Evolutionary conservation across 2,797 vertebrate genomes (phyloP), one percentile per base, ranked within the genome.

Genomic region (Labroides dimidiatus): DNA sequence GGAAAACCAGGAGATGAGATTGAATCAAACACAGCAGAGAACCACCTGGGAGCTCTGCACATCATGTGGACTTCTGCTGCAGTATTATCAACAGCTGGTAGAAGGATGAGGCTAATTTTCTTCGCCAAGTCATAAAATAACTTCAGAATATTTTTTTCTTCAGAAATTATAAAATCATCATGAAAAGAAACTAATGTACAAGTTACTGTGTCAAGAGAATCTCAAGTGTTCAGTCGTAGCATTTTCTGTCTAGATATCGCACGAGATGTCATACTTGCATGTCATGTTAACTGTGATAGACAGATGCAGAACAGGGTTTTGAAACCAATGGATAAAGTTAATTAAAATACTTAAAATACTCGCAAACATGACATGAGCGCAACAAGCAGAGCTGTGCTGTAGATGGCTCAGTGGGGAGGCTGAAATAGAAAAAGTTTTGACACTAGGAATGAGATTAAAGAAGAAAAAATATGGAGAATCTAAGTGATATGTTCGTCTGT

Each of bases 1-100:
- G 78, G 24, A 67, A 82, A 75, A 75, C 69, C 49, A 75, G 51
- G 52, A 78, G 62, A 79, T 61, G 45, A 65, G 37, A 67, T 65
- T 57, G 52, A 80, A 69, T 81, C 64, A 87, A 81, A 74, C 33
- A 73, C 69, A 69, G 48, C 39, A 49, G 33, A 19, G 55, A 69
- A 58, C 50, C 85, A 77, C 69, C 44, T 55, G 79, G 77, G 78
- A 81, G 61, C 49, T 56, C 67, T 43, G 30, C 30, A 33, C 30
- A 33, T 33, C 5, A 7, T 33, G 30, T 33, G 30, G 30, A 33
- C 30, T 33, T 33, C n/a, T 33, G 33, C 60, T 33, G 41, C 64
- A 36, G 51, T 66, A 45, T 21, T 74, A 39, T 78, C 44, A 60
- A 70, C 42, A 36, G 21, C 54, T 70, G 50, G 41, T 66, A 51